Base-by-base conservation (phyloP, 2,797 vertebrate genomes). In the Oceanodroma leucorhoa region DNA sequence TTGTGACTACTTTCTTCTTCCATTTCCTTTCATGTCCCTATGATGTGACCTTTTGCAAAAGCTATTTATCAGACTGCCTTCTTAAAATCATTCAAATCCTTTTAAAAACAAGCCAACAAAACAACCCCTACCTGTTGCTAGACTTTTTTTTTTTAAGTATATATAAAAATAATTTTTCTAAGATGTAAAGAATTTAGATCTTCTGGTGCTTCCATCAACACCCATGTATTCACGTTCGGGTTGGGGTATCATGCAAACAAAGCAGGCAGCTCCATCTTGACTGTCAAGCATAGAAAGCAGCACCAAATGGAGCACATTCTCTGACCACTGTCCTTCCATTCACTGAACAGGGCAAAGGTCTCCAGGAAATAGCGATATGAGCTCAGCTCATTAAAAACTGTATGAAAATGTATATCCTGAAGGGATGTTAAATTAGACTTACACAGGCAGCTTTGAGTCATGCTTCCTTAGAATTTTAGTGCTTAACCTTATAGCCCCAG, bases 361-460 rank as follows among this genome's bases (percentile, higher is more conserved):
- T 70, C 67, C 70, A 43, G 90, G 83, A 95, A 95, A 90, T 1
- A 75, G 88, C 87, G 32, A 48, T 34, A 80, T 21, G 78, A 95
- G 83, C 90, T 95, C 78, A 87, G 94, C 90, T 95, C 95, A 95
- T 96, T 95, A 96, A 96, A 95, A 94, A 22, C 57, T 38, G 40
- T 50, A 96, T 64, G 90, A 94, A 96, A 96, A 95, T 54, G 71
- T 60, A 27, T 92, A 54, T 94, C 94, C 90, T 94, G 90, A 77
- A 95, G 95, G 86, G 83, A 93, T 92, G 75, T 89, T 94, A 94
- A 95, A 96, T 96, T 94, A 95, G 90, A 89, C 94, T 89, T 91
- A 54, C 79, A 64, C 53, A 38, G 92, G 71, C 73, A 89, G 85
- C 91, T 93, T 48, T 43, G 67, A 94, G 78, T 36, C 83, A 48